Percentiles rank a stretch among this genome's conserved stretches.
Evolutionary conservation across 2,888 invertebrate species (phyloP).

Genomic region (Hydriomena furcata): DNA sequence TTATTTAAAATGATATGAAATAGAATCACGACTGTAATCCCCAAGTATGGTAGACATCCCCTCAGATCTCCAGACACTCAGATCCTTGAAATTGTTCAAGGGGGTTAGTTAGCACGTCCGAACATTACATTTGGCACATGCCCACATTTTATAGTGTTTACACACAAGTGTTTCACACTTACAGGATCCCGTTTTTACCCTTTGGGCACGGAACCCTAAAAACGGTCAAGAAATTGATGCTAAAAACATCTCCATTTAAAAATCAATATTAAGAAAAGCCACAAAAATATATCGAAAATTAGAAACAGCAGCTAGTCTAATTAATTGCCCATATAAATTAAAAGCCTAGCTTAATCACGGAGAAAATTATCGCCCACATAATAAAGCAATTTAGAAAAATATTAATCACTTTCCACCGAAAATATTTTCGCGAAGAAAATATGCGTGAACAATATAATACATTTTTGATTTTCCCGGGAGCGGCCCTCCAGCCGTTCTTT

Average conservation of each 20-base stretch:
- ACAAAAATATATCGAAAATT: neutral
- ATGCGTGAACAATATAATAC: constrained; percentile 67
- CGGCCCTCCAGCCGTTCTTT: constrained; percentile 63
- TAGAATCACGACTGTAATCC: too few species aligned
- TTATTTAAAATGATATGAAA: too few species aligned
- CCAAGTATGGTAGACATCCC: too few species aligned
- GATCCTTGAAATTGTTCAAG: too few species aligned
- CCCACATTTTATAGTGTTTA: too few species aligned
- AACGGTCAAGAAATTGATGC: too few species aligned
- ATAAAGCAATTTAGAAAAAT: constrained; percentile 31
- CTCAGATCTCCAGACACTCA: too few species aligned
- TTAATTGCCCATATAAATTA: constrained; percentile 9
- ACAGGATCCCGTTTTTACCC: too few species aligned
- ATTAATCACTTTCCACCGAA: constrained; percentile 38
- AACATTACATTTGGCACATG: too few species aligned
- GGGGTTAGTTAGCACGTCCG: too few species aligned
- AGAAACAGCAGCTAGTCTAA: neutral
- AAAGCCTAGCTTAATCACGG: constrained; percentile 7
- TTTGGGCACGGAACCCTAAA: too few species aligned
- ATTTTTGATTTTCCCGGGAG: constrained; percentile 70
- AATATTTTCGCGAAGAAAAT: constrained; percentile 59
- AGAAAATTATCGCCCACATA: constrained; percentile 18
- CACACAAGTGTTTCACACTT: too few species aligned
- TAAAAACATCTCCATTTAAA: neutral
- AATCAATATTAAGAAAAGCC: neutral